Percentiles rank a stretch among this genome's conserved stretches.
phyloP scores from a whole-genome alignment of 2,797 vertebrate species.

The Bovichtus variegatus region DNA sequence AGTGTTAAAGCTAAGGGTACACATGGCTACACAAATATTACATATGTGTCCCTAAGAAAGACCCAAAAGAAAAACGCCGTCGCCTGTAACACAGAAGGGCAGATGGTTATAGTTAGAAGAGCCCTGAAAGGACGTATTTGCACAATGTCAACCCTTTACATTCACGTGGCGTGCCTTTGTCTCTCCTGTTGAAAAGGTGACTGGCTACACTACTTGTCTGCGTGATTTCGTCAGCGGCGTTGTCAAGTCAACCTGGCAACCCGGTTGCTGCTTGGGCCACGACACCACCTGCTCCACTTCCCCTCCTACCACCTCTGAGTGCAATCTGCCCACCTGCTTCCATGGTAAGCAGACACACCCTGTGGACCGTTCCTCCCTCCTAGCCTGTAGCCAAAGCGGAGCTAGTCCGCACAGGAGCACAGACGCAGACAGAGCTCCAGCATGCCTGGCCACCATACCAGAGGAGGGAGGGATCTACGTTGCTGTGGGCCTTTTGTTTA shows the following conservation, averaged over 20 bases:
- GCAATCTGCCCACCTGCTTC: constrained; percentile 74
- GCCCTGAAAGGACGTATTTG: constrained; percentile 21
- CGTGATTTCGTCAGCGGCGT: constrained; percentile 63
- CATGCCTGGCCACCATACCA: constrained; percentile 63
- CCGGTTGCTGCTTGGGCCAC: constrained; percentile 40
- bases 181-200: constrained; percentile 38
- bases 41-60: not conserved
- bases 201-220: constrained; percentile 43
- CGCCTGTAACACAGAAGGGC: not conserved
- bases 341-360: constrained; percentile 75
- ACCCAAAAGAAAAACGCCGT: not conserved
- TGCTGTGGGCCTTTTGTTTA: constrained; percentile 71
- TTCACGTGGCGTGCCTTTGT: constrained; percentile 45
- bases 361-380: constrained; percentile 52
- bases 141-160: constrained; percentile 14
- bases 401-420: constrained; percentile 68
- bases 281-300: constrained; percentile 64
- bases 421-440: constrained; percentile 64
- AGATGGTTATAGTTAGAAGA: constrained; percentile 13
- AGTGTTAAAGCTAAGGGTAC: not conserved
- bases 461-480: constrained; percentile 70
- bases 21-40: not conserved
- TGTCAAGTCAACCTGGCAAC: constrained; percentile 29
- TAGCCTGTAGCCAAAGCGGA: constrained; percentile 64
- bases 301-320: constrained; percentile 34